Evolutionary conservation across 2,888 invertebrate genomes (phyloP), one percentile per base, ranked within the genome.

Genomic region (Cosmopolites sordidus): DNA sequence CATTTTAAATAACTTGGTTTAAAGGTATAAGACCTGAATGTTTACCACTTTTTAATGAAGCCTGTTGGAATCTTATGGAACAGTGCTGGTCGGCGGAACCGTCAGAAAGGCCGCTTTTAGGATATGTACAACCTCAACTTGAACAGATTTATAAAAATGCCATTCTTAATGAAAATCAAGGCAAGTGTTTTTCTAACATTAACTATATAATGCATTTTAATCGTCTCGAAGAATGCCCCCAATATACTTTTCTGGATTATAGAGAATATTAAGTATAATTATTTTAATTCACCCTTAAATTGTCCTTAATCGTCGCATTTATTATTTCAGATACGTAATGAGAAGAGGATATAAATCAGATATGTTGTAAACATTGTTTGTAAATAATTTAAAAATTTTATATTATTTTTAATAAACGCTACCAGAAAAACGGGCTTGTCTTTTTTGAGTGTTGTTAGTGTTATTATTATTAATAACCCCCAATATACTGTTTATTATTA

Each of bases 41-140:
- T 46, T 75, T 91, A 12, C 76, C 83, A 0, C 77, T 82, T 58
- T 92, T 92, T 75, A 81, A 86, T 42, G 83, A 85, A 53, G 83
- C 84, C 16, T 91, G 91, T 68, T 92, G 92, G 92, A 76, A 79
- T 42, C 75, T 92, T 30, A 92, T 92, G 92, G 79, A 86, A 68
- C 80, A 84, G 30, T 92, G 92, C 68, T 92, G 92, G 92, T 80
- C 83, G 22, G 82, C 85, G 0, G 87, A 90, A 58, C 86, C 90
- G 0, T 69, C 77, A 0, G 78, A 80, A 56, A 75, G 92, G 11
- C 90, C 92, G 0, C 75, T 89, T n/a, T 76, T 90, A 0, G 92
- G 92, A 1, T 83, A 87, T 62, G 83, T 92, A 0, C 85, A 89
- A 64, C 82, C 83, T 1, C 78, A 80, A 17, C 76, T 92, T 1